These are phyloP conservation scores for Austrofundulus limnaeus DNA, from an alignment of 2,113 vertebrate species.

Conservation along the genomic window DNA sequence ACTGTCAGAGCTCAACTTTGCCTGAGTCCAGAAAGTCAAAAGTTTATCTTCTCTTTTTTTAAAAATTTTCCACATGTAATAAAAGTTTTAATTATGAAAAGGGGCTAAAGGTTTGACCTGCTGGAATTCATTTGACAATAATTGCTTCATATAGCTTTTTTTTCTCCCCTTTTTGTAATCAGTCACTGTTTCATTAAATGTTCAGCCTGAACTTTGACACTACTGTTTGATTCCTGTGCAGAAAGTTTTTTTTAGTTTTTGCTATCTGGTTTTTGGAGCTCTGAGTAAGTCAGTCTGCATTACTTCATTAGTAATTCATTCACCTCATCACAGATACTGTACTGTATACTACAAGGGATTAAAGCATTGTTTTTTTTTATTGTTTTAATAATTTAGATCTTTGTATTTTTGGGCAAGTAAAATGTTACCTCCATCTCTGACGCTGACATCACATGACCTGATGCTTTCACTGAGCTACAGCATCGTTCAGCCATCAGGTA, in stretches of 20 bases:
- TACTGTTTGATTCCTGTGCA: constrained; percentile 10
- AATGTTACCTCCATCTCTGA: constrained; percentile 30
- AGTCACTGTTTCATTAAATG: constrained; percentile 34
- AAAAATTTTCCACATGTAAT: not conserved
- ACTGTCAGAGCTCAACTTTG: not conserved
- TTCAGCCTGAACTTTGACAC: constrained; percentile 17
- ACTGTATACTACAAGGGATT: constrained; percentile 29
- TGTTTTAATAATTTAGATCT: constrained; percentile 37
- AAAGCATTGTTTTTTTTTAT: constrained; percentile 40
- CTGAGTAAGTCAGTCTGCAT: constrained; percentile 18
- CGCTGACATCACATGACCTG: constrained; percentile 13
- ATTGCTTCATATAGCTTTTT: constrained; percentile 25
- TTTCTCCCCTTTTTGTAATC: constrained; percentile 20
- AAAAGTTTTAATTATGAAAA: constrained; percentile 6
- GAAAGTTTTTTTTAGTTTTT: constrained; percentile 15
- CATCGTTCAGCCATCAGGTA: constrained; percentile 13
- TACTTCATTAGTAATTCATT: constrained; percentile 56
- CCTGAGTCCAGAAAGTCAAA: not conserved
- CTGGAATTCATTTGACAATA: constrained; percentile 24
- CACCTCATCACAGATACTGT: constrained; percentile 34
- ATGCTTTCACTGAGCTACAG: constrained; percentile 4
- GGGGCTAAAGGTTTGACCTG: constrained; percentile 20
- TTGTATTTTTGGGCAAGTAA: constrained; percentile 28
- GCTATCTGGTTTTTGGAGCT: constrained; percentile 7
- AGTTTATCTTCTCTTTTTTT: not conserved